These are phyloP conservation scores for Caenorhabditis auriculariae DNA, from an alignment of 2,888 invertebrate species.

Conservation along the genomic window DNA sequence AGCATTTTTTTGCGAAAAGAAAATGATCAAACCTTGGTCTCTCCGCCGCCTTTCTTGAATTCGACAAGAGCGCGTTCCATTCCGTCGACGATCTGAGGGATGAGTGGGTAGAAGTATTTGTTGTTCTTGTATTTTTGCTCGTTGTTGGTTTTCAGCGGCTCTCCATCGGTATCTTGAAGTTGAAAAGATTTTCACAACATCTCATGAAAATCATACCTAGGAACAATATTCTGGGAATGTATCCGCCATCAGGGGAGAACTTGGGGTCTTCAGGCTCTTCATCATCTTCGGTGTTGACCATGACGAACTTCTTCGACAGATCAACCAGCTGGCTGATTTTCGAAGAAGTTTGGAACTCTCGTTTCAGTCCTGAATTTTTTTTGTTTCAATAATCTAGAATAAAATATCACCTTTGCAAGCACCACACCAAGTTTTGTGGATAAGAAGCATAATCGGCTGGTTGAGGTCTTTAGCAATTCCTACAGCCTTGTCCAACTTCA, in stretches of 20 bases:
- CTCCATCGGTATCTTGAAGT: slow-evolving; percentile 63
- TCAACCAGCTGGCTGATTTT: slow-evolving; percentile 63
- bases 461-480: slow-evolving; percentile 56
- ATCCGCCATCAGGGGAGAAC: slow-evolving; percentile 66
- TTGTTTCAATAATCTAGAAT: neutral
- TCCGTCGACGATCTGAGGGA: slow-evolving; percentile 49
- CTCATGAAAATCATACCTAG: slow-evolving; percentile 49
- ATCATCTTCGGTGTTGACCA: slow-evolving; percentile 67
- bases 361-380: slow-evolving; percentile 47
- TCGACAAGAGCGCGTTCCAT: slow-evolving; percentile 44
- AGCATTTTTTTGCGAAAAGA: no score
- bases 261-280: slow-evolving; percentile 65
- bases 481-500: slow-evolving; percentile 52
- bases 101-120: slow-evolving; percentile 58
- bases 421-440: slow-evolving; percentile 68
- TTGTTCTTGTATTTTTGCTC: slow-evolving; percentile 61
- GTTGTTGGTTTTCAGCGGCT: slow-evolving; percentile 62
- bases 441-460: slow-evolving; percentile 66
- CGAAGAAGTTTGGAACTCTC: slow-evolving; percentile 48
- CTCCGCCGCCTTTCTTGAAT: slow-evolving; percentile 15
- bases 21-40: neutral
- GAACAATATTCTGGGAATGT: slow-evolving; percentile 66
- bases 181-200: neutral
- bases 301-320: slow-evolving; percentile 63
- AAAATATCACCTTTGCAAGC: slow-evolving; percentile 65